phyloP scores from a whole-genome alignment of 2,888 invertebrate genomes.

The Allophyes oxyacanthae region DNA sequence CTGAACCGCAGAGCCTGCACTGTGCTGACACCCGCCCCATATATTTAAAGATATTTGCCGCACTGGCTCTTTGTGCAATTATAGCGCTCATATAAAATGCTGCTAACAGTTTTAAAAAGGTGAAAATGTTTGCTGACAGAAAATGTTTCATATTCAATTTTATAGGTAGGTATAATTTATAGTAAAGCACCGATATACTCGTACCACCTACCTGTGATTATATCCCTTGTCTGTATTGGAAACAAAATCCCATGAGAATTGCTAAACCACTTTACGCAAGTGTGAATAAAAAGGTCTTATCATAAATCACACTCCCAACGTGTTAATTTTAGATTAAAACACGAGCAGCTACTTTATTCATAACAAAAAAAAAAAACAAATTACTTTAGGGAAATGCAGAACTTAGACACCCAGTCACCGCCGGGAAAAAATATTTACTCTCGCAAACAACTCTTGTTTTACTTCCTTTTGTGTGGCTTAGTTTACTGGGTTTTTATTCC shows the following conservation, averaged over 20 bases:
- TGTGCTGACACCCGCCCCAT: constrained; percentile 47
- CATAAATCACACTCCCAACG: constrained; percentile 24
- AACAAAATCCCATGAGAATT: constrained; percentile 11
- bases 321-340: constrained; percentile 48
- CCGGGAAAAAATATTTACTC: constrained; percentile 22
- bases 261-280: constrained; percentile 4
- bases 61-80: constrained; percentile 41
- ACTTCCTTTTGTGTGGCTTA: constrained; percentile 32
- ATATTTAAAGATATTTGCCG: constrained; percentile 54
- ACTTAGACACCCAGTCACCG: constrained; percentile 26
- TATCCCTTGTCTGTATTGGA: constrained; percentile 3
- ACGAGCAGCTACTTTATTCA: constrained; percentile 42
- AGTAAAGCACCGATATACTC: no score
- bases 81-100: constrained; percentile 36
- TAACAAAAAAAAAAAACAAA: constrained; percentile 45
- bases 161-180: no score
- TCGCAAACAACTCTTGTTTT: constrained; percentile 28
- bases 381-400: constrained; percentile 35
- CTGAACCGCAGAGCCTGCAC: constrained; percentile 57
- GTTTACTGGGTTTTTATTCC: constrained; percentile 24
- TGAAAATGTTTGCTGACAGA: constrained; percentile 19
- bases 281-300: constrained; percentile 17
- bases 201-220: no score
- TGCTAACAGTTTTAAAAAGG: constrained; percentile 1
- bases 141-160: background rate